Base-by-base conservation (phyloP, 1,140 invertebrate genomes). In the Camponotus pennsylvanicus region DNA sequence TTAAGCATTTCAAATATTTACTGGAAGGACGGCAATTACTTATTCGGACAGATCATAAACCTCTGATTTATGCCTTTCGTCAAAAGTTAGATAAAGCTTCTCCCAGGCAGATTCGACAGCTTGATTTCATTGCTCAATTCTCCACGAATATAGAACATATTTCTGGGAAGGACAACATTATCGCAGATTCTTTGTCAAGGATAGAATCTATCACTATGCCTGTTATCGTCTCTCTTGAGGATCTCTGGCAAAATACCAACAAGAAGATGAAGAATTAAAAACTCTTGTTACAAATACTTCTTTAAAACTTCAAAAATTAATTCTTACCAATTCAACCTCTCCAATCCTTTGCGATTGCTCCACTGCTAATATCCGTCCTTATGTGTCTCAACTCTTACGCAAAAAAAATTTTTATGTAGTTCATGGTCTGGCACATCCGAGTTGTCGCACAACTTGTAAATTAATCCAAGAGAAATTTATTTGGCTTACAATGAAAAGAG, bases 1-100 rank as follows among this genome's bases (percentile, higher is more conserved):
- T 93, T 0, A 88, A 90, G 66, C 85, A 92, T 73, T 95, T 95
- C 70, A 85, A 80, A 5, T 86, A 92, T 40, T 64, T 91, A 27
- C 9, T 95, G 0, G 92, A 95, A 88, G 93, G 86, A 21, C 37
- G 37, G 2, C 67, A n/a, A n/a, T n/a, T n/a, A n/a, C n/a, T n/a
- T n/a, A n/a, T n/a, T n/a, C n/a, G n/a, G n/a, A n/a, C n/a, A 4
- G 69, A 80, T 27, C 77, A 86, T 32, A 79, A 80, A 37, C 69
- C 67, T 0, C 15, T 80, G 0, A 40, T 71, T 63, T 86, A 86
- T 32, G 57, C 42, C 3, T 66, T 75, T 18, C 3, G 1, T 2
- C 64, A 88, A 49, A 67, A 42, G 5, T 5, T 40, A 2, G 64
- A 67, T 21, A 42, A 67, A 49, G 42, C 66, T 0, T 70, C 13